Base-by-base conservation (phyloP, 2,113 vertebrate genomes). In the Oncorhynchus nerka region DNA sequence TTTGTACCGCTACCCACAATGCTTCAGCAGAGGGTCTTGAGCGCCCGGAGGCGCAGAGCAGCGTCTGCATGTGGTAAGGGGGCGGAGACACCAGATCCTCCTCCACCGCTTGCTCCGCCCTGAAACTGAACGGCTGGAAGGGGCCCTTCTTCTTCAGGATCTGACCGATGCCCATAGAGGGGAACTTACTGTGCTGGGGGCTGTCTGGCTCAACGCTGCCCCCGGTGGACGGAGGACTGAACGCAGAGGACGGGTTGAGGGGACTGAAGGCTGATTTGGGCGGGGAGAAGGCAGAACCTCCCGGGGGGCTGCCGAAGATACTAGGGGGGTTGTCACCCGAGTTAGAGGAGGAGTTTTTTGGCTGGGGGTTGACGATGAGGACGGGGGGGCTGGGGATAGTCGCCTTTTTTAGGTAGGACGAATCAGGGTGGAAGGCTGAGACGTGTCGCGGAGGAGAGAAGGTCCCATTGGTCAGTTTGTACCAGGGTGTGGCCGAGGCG, bases 21-120 rank as follows among this genome's bases (percentile, higher is more conserved):
- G 72, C 68, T 77, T 93, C 89, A 94, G 87, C 93, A 94, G 71
- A 94, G 91, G 16, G 93, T 94, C 80, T 94, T 94, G 57, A 94
- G 91, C 24, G 93, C 93, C 93, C 92, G 30, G 92, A 90, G 48
- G 92, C 85, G 61, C 92, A 94, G 70, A 93, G 87, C 61, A 92
- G 89, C 12, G 92, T 94, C 83, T 94, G 92, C 93, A 94, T 93
- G 68, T 92, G 93, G 84, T 93, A 93, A 0, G 94, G 91, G 8
- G 91, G 92, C 0, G 92, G 92, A 0, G 92, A 90, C 74, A 93
- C 92, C 19, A 92, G 49, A 4, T 51, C 84, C 55, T 93, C 86
- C 69, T 93, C 93, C 0, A 92, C 28, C 0, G 90, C 90, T 9
- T 89, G 90, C 12, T 93, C 93, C 0, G 91, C 85, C 5, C 86